Evolutionary conservation across 1,140 invertebrate genomes (phyloP).

Genomic region (Rhagoletis pomonella): DNA sequence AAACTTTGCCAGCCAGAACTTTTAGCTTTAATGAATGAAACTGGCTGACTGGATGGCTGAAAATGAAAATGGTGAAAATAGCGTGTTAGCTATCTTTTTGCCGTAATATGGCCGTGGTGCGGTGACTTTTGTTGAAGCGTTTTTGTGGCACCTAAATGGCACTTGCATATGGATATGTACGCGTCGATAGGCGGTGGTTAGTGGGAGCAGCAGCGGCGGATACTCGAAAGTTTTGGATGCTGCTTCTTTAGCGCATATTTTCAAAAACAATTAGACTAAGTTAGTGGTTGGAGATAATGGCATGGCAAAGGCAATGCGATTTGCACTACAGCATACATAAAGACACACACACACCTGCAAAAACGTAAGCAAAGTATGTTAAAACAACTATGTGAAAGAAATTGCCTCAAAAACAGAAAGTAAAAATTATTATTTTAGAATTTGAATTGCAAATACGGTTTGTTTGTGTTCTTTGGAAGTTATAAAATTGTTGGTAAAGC

Average conservation of each 20-base stretch:
- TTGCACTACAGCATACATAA: neutral
- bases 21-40: conserved; percentile 32
- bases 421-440: neutral
- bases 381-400: neutral
- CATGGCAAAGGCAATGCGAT: neutral
- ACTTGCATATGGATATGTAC: neutral
- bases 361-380: neutral
- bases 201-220: too few species aligned
- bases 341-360: neutral
- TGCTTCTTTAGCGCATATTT: conserved; percentile 17
- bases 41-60: neutral
- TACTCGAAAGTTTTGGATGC: neutral
- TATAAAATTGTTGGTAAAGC: neutral
- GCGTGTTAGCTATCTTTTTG: neutral
- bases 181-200: neutral
- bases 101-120: neutral
- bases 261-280: conserved; percentile 21
- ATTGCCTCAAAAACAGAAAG: neutral
- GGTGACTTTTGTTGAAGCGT: neutral
- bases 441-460: conserved; percentile 39
- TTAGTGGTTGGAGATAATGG: conserved; percentile 24
- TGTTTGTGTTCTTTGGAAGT: neutral
- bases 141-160: conserved; percentile 32
- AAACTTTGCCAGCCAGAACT: neutral
- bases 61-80: neutral